These are phyloP conservation scores for Smittia sp. DNA, from an alignment of 2,888 invertebrate species.

Conservation along the genomic window DNA sequence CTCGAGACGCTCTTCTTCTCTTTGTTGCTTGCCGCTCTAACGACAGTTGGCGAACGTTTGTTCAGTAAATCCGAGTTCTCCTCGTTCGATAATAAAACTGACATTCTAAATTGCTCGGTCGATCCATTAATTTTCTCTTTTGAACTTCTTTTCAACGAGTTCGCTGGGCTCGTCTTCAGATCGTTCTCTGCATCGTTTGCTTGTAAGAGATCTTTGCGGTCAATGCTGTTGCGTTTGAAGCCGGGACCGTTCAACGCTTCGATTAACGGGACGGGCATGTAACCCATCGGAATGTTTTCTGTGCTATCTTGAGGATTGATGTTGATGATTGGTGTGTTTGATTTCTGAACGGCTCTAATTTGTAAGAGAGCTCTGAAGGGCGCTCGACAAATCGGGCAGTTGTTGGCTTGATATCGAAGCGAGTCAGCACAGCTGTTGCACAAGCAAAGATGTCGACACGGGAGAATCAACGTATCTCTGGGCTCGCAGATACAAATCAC, in stretches of 20 bases:
- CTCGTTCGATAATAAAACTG: slow-evolving; percentile 66
- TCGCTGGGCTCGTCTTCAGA: slow-evolving; percentile 31
- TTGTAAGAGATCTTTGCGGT: slow-evolving; percentile 20
- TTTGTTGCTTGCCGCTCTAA: slow-evolving; percentile 39
- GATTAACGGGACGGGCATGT: slow-evolving; percentile 89
- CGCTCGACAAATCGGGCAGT: slow-evolving; percentile 98
- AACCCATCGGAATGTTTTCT: slow-evolving; percentile 88
- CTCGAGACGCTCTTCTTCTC: slow-evolving; percentile 42
- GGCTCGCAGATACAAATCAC: slow-evolving; percentile 99
- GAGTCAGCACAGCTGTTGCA: slow-evolving; percentile 98
- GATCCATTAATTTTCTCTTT: slow-evolving; percentile 7
- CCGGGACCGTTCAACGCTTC: slow-evolving; percentile 92
- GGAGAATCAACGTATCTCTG: slow-evolving; percentile 93
- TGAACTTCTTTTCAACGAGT: slow-evolving; percentile 5
- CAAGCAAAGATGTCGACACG: slow-evolving; percentile 93
- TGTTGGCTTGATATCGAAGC: slow-evolving; percentile 93
- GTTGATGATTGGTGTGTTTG: slow-evolving; percentile 27
- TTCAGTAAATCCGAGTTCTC: slow-evolving; percentile 52
- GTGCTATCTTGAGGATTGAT: slow-evolving; percentile 65
- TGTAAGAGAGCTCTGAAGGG: slow-evolving; percentile 96
- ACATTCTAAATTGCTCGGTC: slow-evolving; percentile 65
- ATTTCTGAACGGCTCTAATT: slow-evolving; percentile 87
- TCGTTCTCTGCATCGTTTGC: not conserved
- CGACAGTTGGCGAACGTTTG: slow-evolving; percentile 43
- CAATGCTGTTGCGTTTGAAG: slow-evolving; percentile 26